Conservation (phyloP, 2,888 invertebrate genomes). For the Blastobasis lacticolella region DNA sequence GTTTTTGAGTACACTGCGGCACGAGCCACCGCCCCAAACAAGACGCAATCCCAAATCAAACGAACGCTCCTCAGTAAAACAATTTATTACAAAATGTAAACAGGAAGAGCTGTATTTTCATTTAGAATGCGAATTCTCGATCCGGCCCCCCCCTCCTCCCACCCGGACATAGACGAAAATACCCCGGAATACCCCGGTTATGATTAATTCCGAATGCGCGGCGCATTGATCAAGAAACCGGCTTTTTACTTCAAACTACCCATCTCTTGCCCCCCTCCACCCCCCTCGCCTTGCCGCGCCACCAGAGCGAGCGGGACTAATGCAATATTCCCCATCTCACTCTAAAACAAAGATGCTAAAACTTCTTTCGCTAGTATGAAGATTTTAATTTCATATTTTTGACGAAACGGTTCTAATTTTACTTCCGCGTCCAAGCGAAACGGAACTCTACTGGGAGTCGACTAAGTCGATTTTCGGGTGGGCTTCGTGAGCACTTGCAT, state of each 20-base stretch:
- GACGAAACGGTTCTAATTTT: conserved; percentile 74
- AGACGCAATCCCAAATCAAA: too few relatives aligned
- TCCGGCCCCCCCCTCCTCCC: conserved; percentile 33
- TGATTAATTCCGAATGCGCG: conserved; percentile 74
- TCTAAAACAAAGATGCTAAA: conserved; percentile 76
- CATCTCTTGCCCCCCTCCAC: conserved; percentile 48
- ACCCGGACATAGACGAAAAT: conserved; percentile 67
- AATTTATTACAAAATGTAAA: conserved; percentile 75
- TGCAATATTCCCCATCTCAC: conserved; percentile 64
- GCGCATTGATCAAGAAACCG: conserved; percentile 73
- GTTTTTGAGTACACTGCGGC: too few relatives aligned
- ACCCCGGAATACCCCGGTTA: conserved; percentile 48
- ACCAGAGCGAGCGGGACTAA: conserved; percentile 61
- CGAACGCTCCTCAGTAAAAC: conserved; percentile 41
- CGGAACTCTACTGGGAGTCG: conserved; percentile 19
- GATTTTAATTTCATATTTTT: conserved; percentile 76
- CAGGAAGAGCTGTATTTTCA: conserved; percentile 73
- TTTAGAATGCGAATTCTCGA: conserved; percentile 71
- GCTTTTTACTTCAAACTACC: conserved; percentile 74
- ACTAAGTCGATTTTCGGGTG: conserved; percentile 21
- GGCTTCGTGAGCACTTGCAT: conserved; percentile 45
- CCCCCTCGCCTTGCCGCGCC: conserved; percentile 18
- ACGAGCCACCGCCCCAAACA: too few relatives aligned
- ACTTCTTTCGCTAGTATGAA: conserved; percentile 75
- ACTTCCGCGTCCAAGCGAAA: conserved; percentile 17